Percentiles rank a stretch among this genome's conserved stretches.
Conservation (phyloP, 2,888 invertebrate species). For the Macrosoma leucophasiata region DNA sequence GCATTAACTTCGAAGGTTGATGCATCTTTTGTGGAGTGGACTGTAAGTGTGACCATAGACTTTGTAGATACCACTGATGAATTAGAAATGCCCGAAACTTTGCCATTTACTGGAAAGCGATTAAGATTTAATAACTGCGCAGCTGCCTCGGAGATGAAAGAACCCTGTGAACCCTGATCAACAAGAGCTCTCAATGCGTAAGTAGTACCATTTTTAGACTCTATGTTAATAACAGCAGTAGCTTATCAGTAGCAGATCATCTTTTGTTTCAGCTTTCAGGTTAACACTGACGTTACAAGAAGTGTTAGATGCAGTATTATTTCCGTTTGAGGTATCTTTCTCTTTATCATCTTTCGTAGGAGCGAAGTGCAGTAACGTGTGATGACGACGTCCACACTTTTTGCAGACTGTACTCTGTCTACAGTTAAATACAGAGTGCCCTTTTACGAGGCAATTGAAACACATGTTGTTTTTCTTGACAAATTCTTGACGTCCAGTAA, state of each 20-base stretch:
- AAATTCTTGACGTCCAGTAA: slow-evolving; percentile 18
- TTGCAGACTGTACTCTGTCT: no score
- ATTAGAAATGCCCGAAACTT: slow-evolving; percentile 22
- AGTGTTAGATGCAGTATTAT: no score
- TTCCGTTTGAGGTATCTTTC: no score
- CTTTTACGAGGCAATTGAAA: slow-evolving; percentile 22
- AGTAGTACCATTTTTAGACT: slow-evolving; percentile 9
- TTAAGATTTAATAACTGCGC: slow-evolving; percentile 19
- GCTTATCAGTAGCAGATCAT: slow-evolving; percentile 15
- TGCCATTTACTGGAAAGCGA: slow-evolving; percentile 16
- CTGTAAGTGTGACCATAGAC: slow-evolving; percentile 18
- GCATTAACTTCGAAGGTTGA: no score
- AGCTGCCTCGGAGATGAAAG: slow-evolving; percentile 21
- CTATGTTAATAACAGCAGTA: slow-evolving; percentile 16
- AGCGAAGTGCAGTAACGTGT: no score
- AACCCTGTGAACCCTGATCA: slow-evolving; percentile 25
- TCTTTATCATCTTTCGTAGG: no score
- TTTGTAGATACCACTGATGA: slow-evolving; percentile 20
- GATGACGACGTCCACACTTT: slow-evolving; percentile 22
- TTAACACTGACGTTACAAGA: no score
- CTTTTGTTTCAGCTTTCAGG: slow-evolving; percentile 14
- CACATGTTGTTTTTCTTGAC: slow-evolving; percentile 19
- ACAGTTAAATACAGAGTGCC: no score
- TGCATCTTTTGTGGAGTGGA: no score
- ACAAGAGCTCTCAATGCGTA: slow-evolving; percentile 19